Conservation (phyloP, 2,888 invertebrate species). For the Scaptomyza tumidula region DNA sequence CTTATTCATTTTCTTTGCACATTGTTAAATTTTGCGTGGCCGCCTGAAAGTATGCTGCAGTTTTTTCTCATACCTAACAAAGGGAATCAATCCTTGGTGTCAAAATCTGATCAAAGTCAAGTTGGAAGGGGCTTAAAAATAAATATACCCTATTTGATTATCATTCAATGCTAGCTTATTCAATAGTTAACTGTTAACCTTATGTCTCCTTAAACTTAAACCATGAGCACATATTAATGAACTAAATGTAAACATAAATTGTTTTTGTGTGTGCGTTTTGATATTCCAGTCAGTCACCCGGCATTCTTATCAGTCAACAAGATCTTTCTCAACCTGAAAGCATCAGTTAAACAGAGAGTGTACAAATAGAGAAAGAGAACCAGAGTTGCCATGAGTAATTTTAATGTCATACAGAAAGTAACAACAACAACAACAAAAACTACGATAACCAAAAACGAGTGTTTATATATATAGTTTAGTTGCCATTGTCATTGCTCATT, state of each 20-base stretch:
- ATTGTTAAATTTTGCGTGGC: not conserved
- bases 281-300: slow-evolving; percentile 27
- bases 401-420: slow-evolving; percentile 6
- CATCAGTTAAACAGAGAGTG: slow-evolving; percentile 18
- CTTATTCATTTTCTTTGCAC: not conserved
- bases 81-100: not conserved
- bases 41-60: slow-evolving; percentile 1
- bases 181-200: too few relatives aligned
- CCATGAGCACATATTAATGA: slow-evolving; percentile 2
- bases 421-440: slow-evolving; percentile 29
- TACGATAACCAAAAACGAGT: slow-evolving; percentile 46
- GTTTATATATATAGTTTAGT: slow-evolving; percentile 23
- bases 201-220: slow-evolving; percentile 9
- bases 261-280: slow-evolving; percentile 11
- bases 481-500: slow-evolving; percentile 54
- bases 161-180: too few relatives aligned
- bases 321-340: slow-evolving; percentile 43
- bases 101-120: too few relatives aligned
- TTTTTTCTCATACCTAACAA: not conserved
- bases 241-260: slow-evolving; percentile 12
- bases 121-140: too few relatives aligned
- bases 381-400: slow-evolving; percentile 18
- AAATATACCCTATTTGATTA: too few relatives aligned
- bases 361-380: not conserved
- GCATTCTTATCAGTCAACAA: slow-evolving; percentile 58